These are phyloP conservation scores for Caenorhabditis auriculariae DNA, from an alignment of 2,888 invertebrate species.

Conservation along the genomic window DNA sequence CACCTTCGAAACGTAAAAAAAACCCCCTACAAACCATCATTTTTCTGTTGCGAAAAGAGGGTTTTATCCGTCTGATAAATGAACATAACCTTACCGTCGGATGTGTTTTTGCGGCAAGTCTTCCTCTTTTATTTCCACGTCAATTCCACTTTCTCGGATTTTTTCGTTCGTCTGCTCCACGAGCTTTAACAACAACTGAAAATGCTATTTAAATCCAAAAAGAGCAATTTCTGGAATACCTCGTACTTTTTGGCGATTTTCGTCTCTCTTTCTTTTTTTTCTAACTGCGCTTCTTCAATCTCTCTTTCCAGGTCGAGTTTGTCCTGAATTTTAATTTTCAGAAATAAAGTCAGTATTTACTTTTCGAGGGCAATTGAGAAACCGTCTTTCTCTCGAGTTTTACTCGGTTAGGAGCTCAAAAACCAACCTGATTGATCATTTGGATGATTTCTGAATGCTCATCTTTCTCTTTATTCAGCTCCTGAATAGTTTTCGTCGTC, in stretches of 20 bases:
- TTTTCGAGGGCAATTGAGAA: too few species aligned
- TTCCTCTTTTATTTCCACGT: constrained; percentile 33
- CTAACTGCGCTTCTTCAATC: constrained; percentile 37
- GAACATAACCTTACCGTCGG: constrained; percentile 9
- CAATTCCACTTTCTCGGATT: constrained; percentile 47
- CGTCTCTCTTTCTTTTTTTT: constrained; percentile 43
- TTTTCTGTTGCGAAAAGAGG: too few species aligned
- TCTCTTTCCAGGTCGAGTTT: constrained; percentile 49
- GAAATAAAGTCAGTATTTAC: too few species aligned
- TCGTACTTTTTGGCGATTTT: constrained; percentile 41
- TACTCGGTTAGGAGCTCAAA: too few species aligned
- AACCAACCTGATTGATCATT: constrained; percentile 51
- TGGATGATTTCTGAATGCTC: constrained; percentile 59
- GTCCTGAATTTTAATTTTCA: constrained; percentile 41
- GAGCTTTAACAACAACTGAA: constrained; percentile 21
- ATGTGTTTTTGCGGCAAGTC: constrained; percentile 40
- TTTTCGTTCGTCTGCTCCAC: constrained; percentile 53
- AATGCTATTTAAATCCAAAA: too few species aligned
- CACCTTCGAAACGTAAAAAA: too few species aligned
- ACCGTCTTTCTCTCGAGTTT: too few species aligned
- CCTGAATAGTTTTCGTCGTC: constrained; percentile 48
- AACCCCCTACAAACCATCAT: too few species aligned
- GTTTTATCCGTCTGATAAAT: constrained; percentile 1
- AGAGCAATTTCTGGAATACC: not conserved
- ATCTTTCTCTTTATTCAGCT: constrained; percentile 55